These are phyloP conservation scores for Lepidocyrtinus sp. DNA, from an alignment of 2,888 invertebrate genomes.

Conservation along the genomic window DNA sequence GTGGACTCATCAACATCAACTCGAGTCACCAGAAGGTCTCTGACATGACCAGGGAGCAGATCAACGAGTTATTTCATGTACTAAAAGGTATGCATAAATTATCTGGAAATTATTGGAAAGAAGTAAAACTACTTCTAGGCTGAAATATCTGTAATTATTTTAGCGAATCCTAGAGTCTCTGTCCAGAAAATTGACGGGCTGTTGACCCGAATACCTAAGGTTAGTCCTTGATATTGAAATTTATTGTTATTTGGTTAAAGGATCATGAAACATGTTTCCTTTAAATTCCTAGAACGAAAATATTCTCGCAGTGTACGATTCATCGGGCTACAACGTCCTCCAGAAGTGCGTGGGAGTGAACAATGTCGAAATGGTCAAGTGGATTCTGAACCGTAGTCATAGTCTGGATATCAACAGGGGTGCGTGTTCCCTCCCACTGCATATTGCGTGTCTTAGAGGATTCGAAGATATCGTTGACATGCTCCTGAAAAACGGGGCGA, in stretches of 20 bases:
- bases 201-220: conserved; percentile 80
- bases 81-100: conserved; percentile 80
- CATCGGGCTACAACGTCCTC: conserved; percentile 80
- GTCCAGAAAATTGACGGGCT: conserved; percentile 79
- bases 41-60: conserved; percentile 77
- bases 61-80: conserved; percentile 79
- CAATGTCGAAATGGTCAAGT: conserved; percentile 80
- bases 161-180: too few relatives aligned
- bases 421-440: conserved; percentile 83
- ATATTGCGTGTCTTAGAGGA: conserved; percentile 83
- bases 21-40: conserved; percentile 62
- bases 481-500: conserved; percentile 67
- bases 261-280: too few relatives aligned
- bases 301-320: conserved; percentile 79
- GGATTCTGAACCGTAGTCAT: conserved; percentile 76
- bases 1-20: conserved; percentile 40
- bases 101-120: too few relatives aligned
- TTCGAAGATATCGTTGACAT: conserved; percentile 70
- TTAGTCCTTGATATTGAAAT: conserved; percentile 69
- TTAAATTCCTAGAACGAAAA: conserved; percentile 79
- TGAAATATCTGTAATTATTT: too few relatives aligned
- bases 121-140: too few relatives aligned
- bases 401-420: conserved; percentile 80
- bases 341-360: conserved; percentile 83
- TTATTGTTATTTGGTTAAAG: background rate